These are phyloP conservation scores for Xiphophorus maculatus DNA, from an alignment of 2,113 vertebrate species.

Conservation along the genomic window DNA sequence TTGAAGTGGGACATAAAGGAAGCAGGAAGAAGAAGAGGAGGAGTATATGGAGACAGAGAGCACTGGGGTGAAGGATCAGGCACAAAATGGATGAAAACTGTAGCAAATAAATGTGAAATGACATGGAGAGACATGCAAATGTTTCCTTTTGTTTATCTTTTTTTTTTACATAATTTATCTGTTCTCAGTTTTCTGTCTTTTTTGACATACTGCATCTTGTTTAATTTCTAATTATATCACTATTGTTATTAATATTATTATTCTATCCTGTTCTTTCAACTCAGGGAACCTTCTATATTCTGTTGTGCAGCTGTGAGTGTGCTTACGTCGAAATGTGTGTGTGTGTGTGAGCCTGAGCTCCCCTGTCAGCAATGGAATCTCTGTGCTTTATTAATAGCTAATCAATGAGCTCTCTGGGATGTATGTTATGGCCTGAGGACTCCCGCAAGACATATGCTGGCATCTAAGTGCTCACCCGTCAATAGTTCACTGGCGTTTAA, in stretches of 20 bases:
- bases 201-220: conserved; percentile 15
- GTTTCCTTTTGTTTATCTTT: conserved; percentile 7
- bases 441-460: conserved; percentile 59
- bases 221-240: not conserved
- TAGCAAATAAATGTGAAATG: conserved; percentile 45
- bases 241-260: not conserved
- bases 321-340: not conserved
- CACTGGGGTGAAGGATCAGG: conserved; percentile 18
- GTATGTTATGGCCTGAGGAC: conserved; percentile 54
- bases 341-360: conserved; percentile 48
- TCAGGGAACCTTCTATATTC: conserved; percentile 18
- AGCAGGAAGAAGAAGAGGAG: conserved; percentile 15
- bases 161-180: conserved; percentile 11
- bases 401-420: conserved; percentile 71
- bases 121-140: conserved; percentile 46
- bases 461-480: conserved; percentile 40
- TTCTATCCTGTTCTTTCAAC: not conserved
- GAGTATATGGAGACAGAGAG: not conserved
- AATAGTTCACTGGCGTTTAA: conserved; percentile 40
- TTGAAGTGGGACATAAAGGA: conserved; percentile 20
- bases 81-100: conserved; percentile 68
- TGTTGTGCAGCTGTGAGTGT: conserved; percentile 19
- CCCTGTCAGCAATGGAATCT: conserved; percentile 61
- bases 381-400: conserved; percentile 73
- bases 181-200: not conserved